Evolutionary conservation across 1,140 invertebrate genomes (phyloP), one percentile per base, ranked within the genome.

Genomic region (Meteorus sp.): DNA sequence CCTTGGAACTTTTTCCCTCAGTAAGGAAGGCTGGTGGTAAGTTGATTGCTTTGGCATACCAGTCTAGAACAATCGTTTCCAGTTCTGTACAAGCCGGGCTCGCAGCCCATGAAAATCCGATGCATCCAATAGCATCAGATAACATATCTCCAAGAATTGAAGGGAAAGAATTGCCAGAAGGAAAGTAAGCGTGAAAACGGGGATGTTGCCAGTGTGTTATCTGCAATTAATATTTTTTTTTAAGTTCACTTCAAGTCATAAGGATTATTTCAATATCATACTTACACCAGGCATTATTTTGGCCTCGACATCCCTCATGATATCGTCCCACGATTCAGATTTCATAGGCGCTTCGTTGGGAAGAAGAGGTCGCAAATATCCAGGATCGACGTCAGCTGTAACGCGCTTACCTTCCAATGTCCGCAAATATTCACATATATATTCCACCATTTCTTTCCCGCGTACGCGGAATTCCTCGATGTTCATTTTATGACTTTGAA

Each of bases 131-230:
- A 27, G 91, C 92, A 76, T 95, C 90, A 3, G 91, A 89, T 2
- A 98, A 71, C 91, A 98, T 94, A 71, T 97, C 94, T 2, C 89
- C 96, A 13, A 98, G 79, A 43, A 98, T 92, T 2, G 95, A 96
- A 1, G 96, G 94, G 72, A 89, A 98, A 0, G 93, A 95, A 77
- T 96, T 95, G 15, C 94, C 95, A 2, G 93, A 88, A 2, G 95
- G 95, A 78, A 98, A 98, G 77, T 98, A 98, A 1, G 95, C 95
- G 72, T 97, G 94, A 73, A 98, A 98, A 56, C 90, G 82, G 1
- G 95, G 94, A 84, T 98, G 95, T 76, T 97, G 94, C 95, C 95
- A 98, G 72, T 98, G 95, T 0, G 94, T 96, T 43, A 93, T 85
- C 89, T 92, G 73, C 0, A 75, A 72, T 27, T 1, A 25, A 22